Evolutionary conservation across 2,113 vertebrate species (phyloP).

Genomic region (Heliornis fulica): DNA sequence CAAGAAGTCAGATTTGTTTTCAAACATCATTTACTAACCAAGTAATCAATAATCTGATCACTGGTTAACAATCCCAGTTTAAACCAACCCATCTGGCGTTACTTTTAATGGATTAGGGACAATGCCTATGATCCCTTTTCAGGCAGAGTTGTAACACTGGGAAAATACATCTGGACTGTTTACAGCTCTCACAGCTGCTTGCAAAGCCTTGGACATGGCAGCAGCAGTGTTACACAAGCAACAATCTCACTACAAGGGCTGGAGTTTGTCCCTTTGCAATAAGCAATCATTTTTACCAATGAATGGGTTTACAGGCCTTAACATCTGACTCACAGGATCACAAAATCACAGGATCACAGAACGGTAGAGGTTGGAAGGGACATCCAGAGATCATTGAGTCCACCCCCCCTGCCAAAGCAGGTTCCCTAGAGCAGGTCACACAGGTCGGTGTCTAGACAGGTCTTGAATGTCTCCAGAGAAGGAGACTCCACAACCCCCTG

Average conservation of each 20-base stretch:
- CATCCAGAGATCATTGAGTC: no score
- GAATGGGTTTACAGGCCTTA: neutral
- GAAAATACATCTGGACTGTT: neutral
- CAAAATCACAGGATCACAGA: no score
- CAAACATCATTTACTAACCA: neutral
- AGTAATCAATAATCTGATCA: neutral
- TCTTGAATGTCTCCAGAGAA: no score
- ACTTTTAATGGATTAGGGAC: neutral
- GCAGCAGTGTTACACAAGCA: neutral
- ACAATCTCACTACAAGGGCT: neutral
- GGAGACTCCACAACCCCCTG: no score
- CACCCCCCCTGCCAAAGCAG: no score
- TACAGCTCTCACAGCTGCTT: neutral
- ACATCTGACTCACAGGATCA: no score
- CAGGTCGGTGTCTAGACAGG: no score
- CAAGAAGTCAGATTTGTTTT: neutral
- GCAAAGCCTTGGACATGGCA: neutral
- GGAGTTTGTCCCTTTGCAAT: neutral
- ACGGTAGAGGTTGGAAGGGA: no score
- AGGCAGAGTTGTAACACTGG: neutral
- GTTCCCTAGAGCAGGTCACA: no score
- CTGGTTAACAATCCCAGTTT: neutral
- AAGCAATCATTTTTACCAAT: neutral
- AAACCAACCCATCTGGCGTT: neutral
- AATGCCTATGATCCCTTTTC: neutral